These are phyloP conservation scores for Fundulus diaphanus DNA, from an alignment of 2,797 vertebrate species.

Conservation along the genomic window DNA sequence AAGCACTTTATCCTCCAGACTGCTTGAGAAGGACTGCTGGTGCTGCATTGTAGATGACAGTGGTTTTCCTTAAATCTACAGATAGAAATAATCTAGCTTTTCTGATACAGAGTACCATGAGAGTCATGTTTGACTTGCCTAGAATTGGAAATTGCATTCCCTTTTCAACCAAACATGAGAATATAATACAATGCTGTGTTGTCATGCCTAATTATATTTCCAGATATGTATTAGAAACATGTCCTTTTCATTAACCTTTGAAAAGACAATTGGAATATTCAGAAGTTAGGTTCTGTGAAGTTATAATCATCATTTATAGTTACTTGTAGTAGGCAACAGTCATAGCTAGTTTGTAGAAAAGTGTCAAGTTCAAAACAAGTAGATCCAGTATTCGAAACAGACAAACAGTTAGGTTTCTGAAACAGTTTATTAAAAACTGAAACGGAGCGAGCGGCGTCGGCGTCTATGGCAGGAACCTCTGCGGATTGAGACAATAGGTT, in stretches of 20 bases:
- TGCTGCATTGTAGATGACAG: slow-evolving; percentile 6
- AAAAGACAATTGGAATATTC: background rate
- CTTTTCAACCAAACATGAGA: background rate
- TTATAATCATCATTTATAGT: background rate
- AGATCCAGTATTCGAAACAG: too few species aligned
- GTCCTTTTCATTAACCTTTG: background rate
- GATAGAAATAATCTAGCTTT: background rate
- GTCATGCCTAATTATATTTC: background rate
- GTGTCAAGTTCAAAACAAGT: too few species aligned
- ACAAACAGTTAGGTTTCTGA: too few species aligned
- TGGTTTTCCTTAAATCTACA: slow-evolving; percentile 5
- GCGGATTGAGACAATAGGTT: too few species aligned
- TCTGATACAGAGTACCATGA: background rate
- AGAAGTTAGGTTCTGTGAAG: background rate
- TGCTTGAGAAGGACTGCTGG: slow-evolving; percentile 14
- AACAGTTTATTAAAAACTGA: too few species aligned
- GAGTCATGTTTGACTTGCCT: background rate
- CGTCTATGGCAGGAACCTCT: too few species aligned
- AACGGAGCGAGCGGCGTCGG: too few species aligned
- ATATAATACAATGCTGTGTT: background rate
- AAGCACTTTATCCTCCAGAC: slow-evolving; percentile 24
- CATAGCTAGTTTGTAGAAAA: background rate
- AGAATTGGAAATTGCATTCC: background rate
- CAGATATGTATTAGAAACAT: background rate
- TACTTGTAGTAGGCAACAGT: background rate